phyloP scores from a whole-genome alignment of 2,113 vertebrate genomes.

The Callospermophilus lateralis region DNA sequence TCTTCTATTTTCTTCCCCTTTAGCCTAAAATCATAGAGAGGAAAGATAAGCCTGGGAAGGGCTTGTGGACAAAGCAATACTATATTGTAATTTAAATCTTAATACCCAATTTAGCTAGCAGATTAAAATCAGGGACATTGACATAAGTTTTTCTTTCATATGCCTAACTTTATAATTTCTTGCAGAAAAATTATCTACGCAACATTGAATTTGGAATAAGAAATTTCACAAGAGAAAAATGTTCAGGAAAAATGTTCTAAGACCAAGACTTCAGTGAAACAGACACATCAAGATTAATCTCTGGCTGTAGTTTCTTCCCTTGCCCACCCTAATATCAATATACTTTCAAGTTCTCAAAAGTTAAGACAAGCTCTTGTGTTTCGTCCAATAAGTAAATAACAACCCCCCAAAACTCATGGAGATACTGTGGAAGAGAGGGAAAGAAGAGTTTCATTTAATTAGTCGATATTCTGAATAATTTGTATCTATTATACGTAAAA shows the following conservation, averaged over 20 bases:
- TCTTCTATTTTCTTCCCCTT: background rate
- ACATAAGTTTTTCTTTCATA: slow-evolving; percentile 7
- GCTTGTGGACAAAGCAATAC: background rate
- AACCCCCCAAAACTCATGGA: background rate
- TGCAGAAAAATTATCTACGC: background rate
- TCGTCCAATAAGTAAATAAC: background rate
- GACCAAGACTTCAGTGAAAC: slow-evolving; percentile 42
- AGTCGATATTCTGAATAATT: slow-evolving; percentile 23
- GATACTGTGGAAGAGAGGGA: background rate
- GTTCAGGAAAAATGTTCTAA: slow-evolving; percentile 32
- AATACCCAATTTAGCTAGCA: background rate
- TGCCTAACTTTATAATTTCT: slow-evolving; percentile 32
- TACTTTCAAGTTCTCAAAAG: slow-evolving; percentile 23
- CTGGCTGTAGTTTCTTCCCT: background rate
- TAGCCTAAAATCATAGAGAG: background rate
- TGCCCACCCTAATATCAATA: background rate
- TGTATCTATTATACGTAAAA: slow-evolving; percentile 1
- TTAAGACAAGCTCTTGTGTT: background rate
- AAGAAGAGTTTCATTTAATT: background rate
- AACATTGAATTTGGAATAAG: background rate
- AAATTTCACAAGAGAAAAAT: slow-evolving; percentile 49
- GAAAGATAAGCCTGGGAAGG: background rate
- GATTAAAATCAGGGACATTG: background rate
- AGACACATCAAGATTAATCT: slow-evolving; percentile 48
- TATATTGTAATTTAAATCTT: background rate